phyloP scores from a whole-genome alignment of 2,797 vertebrate genomes.

The Siniperca obscura region DNA sequence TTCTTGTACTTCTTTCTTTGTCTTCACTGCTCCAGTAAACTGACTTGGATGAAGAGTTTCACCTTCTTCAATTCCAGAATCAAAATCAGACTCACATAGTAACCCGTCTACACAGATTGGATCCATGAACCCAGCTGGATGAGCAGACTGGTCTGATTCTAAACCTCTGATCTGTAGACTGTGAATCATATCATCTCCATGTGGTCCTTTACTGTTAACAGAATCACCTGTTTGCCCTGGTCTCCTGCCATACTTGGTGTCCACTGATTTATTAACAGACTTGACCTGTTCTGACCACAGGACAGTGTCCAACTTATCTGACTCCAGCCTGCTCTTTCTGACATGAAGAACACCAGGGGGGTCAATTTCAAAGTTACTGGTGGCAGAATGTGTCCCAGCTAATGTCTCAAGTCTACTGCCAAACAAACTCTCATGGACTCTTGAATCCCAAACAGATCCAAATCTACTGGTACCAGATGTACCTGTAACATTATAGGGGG shows the following conservation, averaged over 20 bases:
- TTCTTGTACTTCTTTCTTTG: background rate
- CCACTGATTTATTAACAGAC: background rate
- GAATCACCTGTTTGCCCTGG: background rate
- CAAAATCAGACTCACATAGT: slow-evolving; percentile 14
- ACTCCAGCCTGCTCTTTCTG: background rate
- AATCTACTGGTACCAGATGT: background rate
- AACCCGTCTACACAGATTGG: background rate
- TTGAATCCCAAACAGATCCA: slow-evolving; percentile 1
- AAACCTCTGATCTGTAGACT: slow-evolving; percentile 29
- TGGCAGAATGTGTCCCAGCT: background rate
- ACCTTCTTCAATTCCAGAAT: slow-evolving; percentile 21
- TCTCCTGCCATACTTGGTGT: background rate
- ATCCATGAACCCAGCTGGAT: background rate
- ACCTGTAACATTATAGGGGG: background rate
- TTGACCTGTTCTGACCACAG: background rate
- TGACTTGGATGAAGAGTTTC: slow-evolving; percentile 29
- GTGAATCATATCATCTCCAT: background rate
- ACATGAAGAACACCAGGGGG: background rate
- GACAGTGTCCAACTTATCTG: background rate
- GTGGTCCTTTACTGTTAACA: slow-evolving; percentile 1
- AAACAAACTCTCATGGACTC: background rate
- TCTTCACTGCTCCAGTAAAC: slow-evolving; percentile 16
- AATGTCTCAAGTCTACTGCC: background rate
- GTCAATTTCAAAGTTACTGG: background rate
- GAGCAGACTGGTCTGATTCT: background rate